Evolutionary conservation across 2,797 vertebrate species (phyloP).

Genomic region (Columba guinea): DNA sequence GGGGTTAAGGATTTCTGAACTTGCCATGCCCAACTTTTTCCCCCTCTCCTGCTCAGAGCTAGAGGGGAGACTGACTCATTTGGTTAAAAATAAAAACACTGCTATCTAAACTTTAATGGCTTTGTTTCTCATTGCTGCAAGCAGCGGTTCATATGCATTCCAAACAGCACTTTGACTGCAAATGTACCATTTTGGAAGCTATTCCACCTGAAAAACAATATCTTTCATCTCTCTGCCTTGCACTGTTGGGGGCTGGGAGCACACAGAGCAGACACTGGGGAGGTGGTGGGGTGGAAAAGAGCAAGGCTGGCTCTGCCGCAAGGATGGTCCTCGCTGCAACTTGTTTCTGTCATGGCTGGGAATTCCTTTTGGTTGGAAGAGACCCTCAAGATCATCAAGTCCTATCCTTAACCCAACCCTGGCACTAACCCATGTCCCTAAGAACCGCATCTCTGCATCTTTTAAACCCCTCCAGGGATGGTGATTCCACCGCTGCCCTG

Average conservation of each 20-base stretch:
- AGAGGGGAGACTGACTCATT: conserved; percentile 69
- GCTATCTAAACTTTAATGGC: conserved; percentile 68
- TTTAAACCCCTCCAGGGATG: too few relatives aligned
- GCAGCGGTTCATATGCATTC: conserved; percentile 60
- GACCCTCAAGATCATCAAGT: too few relatives aligned
- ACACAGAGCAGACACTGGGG: background rate
- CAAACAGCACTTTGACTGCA: conserved; percentile 58
- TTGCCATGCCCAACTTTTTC: background rate
- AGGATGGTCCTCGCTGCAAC: background rate
- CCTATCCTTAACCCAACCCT: too few relatives aligned
- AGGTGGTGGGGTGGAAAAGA: background rate
- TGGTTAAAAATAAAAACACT: conserved; percentile 77
- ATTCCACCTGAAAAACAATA: conserved; percentile 58
- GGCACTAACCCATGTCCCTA: too few relatives aligned
- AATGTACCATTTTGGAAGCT: conserved; percentile 55
- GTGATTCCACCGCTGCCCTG: too few relatives aligned
- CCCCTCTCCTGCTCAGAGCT: conserved; percentile 33
- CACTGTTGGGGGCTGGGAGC: conserved; percentile 11
- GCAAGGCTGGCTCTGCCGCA: background rate
- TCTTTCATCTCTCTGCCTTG: conserved; percentile 46
- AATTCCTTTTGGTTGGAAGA: too few relatives aligned
- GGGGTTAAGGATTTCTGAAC: conserved; percentile 46
- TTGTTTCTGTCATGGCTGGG: background rate
- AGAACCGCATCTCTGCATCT: too few relatives aligned
- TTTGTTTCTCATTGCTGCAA: conserved; percentile 68